phyloP scores from a whole-genome alignment of 37 sponge, comb jelly and placozoan genomes.

The Bolinopsis microptera region DNA sequence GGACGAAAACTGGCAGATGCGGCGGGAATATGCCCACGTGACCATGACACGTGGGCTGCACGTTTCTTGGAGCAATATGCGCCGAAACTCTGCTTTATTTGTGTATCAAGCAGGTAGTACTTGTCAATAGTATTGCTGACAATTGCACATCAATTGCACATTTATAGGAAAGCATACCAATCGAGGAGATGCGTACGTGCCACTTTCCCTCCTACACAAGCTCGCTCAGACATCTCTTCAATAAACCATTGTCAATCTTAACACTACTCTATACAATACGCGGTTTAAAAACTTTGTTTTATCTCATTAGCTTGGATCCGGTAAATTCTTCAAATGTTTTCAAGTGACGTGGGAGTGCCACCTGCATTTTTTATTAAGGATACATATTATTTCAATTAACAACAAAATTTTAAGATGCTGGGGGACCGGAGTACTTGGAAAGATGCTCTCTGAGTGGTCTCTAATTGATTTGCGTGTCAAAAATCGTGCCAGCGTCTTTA shows the following conservation, averaged over 20 bases:
- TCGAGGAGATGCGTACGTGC: not conserved
- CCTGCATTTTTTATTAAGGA: not conserved
- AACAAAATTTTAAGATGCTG: not conserved
- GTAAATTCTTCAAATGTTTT: conserved; percentile 21
- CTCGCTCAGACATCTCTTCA: not conserved
- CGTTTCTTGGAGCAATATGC: not conserved
- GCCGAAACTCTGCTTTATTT: conserved; percentile 49
- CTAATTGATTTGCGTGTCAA: conserved; percentile 46
- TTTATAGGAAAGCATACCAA: not conserved
- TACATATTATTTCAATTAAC: not conserved
- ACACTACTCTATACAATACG: not conserved
- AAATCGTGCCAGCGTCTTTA: not conserved
- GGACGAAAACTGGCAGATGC: conserved; percentile 2
- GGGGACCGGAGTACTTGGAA: not conserved
- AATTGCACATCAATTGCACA: conserved; percentile 33
- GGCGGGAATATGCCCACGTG: not conserved
- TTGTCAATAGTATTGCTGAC: conserved; percentile 46
- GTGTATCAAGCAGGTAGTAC: conserved; percentile 53
- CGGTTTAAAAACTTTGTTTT: not conserved
- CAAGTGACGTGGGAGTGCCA: not conserved
- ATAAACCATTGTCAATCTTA: conserved; percentile 36
- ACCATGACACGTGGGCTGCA: not conserved
- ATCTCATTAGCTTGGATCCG: not conserved
- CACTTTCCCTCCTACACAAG: conserved; percentile 31
- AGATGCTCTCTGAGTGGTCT: not conserved